Evolutionary conservation across 2,888 invertebrate genomes (phyloP).

Genomic region (Mechanitis mazaeus): DNA sequence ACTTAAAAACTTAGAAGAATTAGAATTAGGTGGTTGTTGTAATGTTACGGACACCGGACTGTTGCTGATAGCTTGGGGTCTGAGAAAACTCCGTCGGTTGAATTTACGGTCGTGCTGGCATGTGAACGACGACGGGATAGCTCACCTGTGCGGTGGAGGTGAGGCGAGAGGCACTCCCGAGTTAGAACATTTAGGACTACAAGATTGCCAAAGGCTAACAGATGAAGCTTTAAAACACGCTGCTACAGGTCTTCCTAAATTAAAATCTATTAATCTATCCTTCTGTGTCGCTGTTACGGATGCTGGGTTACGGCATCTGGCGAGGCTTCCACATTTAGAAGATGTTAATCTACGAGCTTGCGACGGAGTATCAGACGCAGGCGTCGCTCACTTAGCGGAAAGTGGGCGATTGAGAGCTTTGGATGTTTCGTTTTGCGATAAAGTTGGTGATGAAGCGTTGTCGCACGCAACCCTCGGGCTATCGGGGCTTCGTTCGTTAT

Average conservation of each 20-base stretch:
- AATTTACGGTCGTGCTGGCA: conserved; percentile 96
- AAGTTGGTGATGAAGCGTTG: conserved; percentile 93
- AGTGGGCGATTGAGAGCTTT: conserved; percentile 89
- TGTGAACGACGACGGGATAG: conserved; percentile 93
- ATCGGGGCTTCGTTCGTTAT: conserved; percentile 87
- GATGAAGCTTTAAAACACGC: conserved; percentile 93
- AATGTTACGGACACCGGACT: conserved; percentile 93
- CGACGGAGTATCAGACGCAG: conserved; percentile 95
- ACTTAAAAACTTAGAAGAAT: conserved; percentile 88
- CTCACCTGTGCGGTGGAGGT: conserved; percentile 86
- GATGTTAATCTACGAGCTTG: conserved; percentile 94
- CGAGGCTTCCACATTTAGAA: conserved; percentile 87
- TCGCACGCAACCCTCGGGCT: conserved; percentile 93
- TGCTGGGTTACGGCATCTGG: conserved; percentile 90
- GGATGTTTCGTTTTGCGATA: conserved; percentile 97
- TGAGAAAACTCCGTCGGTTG: conserved; percentile 87
- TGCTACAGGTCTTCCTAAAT: conserved; percentile 85
- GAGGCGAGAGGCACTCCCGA: conserved; percentile 87
- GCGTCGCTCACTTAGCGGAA: conserved; percentile 93
- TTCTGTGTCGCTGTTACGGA: conserved; percentile 98
- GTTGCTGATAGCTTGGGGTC: conserved; percentile 89
- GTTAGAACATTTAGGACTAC: conserved; percentile 90
- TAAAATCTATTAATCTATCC: conserved; percentile 92
- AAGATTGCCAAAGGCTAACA: conserved; percentile 95
- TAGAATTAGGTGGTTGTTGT: conserved; percentile 94